Evolutionary conservation across 1,140 invertebrate species (phyloP).

Genomic region (Cheumatopsyche charites): DNA sequence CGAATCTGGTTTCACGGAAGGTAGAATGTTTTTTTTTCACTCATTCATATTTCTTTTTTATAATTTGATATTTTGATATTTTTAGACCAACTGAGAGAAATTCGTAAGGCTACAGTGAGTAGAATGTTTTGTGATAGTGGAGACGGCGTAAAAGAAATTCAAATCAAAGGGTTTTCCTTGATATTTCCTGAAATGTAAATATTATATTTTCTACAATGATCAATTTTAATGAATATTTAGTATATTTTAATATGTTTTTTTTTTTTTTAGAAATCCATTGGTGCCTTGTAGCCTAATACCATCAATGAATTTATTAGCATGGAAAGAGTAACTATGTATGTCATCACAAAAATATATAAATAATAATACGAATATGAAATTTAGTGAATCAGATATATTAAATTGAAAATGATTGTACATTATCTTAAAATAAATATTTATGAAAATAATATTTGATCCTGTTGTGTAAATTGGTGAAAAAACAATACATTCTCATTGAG

Average conservation of each 20-base stretch:
- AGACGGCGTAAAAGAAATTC: conserved; percentile 54
- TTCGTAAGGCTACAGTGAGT: conserved; percentile 80
- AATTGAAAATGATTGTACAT: too few species aligned
- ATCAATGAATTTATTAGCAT: conserved; percentile 64
- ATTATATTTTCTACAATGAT: conserved; percentile 27
- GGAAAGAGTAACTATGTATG: conserved; percentile 58
- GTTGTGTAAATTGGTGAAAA: too few species aligned
- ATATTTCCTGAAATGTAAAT: not conserved
- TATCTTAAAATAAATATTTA: too few species aligned
- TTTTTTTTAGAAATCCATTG: conserved; percentile 66
- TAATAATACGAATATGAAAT: too few species aligned
- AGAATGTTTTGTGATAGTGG: conserved; percentile 87
- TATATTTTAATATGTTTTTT: too few species aligned
- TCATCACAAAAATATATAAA: too few species aligned
- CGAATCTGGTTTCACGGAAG: conserved; percentile 55
- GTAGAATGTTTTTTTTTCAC: conserved; percentile 50
- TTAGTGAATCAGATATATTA: too few species aligned
- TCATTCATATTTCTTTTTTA: not conserved
- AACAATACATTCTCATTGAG: too few species aligned
- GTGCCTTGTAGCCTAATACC: conserved; percentile 66
- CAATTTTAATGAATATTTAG: too few species aligned
- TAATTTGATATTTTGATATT: conserved; percentile 22
- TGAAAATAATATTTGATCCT: too few species aligned
- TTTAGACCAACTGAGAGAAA: conserved; percentile 80
- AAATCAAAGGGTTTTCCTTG: not conserved